Evolutionary conservation across 2,113 vertebrate species (phyloP).

Genomic region (Ictalurus furcatus): DNA sequence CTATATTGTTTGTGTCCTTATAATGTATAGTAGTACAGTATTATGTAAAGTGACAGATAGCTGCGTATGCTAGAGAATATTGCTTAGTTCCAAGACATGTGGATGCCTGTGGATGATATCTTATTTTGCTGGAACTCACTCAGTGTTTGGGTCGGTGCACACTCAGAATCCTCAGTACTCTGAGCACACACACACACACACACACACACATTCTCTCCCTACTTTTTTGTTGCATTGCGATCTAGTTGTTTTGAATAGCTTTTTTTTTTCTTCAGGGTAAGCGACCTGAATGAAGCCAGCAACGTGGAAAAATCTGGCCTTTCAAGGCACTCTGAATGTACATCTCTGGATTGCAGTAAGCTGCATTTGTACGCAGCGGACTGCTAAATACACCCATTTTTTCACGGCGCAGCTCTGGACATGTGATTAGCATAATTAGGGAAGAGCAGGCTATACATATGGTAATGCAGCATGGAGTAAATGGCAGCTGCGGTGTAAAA

Average conservation of each 20-base stretch:
- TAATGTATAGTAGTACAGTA: background rate
- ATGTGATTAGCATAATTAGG: slow-evolving; percentile 99
- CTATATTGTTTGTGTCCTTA: background rate
- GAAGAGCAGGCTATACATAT: slow-evolving; percentile 96
- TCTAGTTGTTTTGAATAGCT: slow-evolving; percentile 94
- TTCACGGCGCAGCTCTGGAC: slow-evolving; percentile 91
- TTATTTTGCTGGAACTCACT: slow-evolving; percentile 85
- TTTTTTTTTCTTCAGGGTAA: slow-evolving; percentile 73
- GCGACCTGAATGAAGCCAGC: slow-evolving; percentile 97
- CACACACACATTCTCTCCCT: slow-evolving; percentile 59
- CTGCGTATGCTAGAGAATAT: slow-evolving; percentile 6
- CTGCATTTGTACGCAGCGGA: slow-evolving; percentile 97
- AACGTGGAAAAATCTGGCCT: slow-evolving; percentile 99
- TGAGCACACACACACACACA: slow-evolving; percentile 69
- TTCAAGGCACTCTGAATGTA: slow-evolving; percentile 97
- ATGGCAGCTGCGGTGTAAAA: slow-evolving; percentile 98
- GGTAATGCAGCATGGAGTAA: slow-evolving; percentile 92
- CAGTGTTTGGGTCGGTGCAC: slow-evolving; percentile 84
- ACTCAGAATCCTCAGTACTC: slow-evolving; percentile 79
- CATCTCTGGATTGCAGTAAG: slow-evolving; percentile 97
- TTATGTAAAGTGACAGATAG: slow-evolving; percentile 22
- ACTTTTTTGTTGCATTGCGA: slow-evolving; percentile 76
- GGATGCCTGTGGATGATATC: slow-evolving; percentile 75
- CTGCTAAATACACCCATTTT: slow-evolving; percentile 99
- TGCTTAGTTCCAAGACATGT: slow-evolving; percentile 7